Evolutionary conservation across 92 coral and sea anemone species (phyloP).

Genomic region (Heliopora coerulea): DNA sequence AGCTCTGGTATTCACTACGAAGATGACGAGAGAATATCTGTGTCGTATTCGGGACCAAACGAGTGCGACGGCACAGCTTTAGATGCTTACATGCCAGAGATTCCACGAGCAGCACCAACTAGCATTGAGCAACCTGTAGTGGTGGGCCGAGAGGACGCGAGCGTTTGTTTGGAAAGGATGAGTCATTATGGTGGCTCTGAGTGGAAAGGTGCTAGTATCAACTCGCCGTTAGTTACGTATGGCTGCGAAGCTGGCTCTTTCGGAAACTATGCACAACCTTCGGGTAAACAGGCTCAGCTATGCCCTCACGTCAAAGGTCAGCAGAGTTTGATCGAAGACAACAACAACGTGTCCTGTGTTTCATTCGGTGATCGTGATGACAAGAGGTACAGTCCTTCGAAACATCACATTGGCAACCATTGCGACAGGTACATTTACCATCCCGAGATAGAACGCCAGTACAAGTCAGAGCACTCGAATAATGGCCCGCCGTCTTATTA

Average conservation of each 20-base stretch:
- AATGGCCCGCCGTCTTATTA: constrained; percentile 42
- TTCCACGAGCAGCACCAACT: constrained; percentile 48
- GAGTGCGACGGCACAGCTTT: constrained; percentile 44
- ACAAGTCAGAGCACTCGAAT: constrained; percentile 17
- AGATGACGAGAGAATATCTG: constrained; percentile 26
- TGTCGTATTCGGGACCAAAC: constrained; percentile 16
- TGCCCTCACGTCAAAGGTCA: constrained; percentile 50
- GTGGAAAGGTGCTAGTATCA: constrained; percentile 33
- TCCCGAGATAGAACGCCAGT: constrained; percentile 33
- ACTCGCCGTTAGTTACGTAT: constrained; percentile 15
- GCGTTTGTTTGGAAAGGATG: constrained; percentile 34
- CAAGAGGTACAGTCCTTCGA: constrained; percentile 31
- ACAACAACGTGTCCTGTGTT: constrained; percentile 49
- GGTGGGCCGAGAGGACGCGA: constrained; percentile 43
- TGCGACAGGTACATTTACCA: constrained; percentile 40
- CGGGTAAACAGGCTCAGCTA: constrained; percentile 46
- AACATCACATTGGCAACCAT: constrained; percentile 31
- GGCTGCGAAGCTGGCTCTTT: constrained; percentile 26
- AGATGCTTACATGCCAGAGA: constrained; percentile 43
- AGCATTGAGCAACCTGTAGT: constrained; percentile 44
- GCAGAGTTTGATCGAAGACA: constrained; percentile 42
- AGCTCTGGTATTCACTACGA: constrained; percentile 18
- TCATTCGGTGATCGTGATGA: constrained; percentile 40
- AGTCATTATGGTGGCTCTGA: constrained; percentile 36
- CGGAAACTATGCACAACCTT: constrained; percentile 43